Evolutionary conservation across 2,797 vertebrate genomes (phyloP).

Genomic region (Xenopus petersii): DNA sequence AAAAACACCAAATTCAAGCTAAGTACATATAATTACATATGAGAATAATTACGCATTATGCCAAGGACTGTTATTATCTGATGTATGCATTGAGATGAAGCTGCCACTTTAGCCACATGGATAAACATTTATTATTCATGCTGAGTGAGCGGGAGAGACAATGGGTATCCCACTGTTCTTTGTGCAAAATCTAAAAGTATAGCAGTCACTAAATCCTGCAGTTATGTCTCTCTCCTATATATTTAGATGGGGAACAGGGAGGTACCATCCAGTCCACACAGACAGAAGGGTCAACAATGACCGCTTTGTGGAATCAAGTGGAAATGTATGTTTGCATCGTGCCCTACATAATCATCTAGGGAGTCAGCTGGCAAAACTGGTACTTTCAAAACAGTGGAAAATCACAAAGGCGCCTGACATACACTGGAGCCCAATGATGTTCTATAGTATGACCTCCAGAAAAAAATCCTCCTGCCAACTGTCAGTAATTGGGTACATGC

Average conservation of each 20-base stretch:
- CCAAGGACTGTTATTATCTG: slow-evolving; percentile 39
- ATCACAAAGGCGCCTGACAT: too few species aligned
- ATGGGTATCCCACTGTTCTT: background rate
- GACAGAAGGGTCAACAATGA: background rate
- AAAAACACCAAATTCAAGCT: slow-evolving; percentile 23
- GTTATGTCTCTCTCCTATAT: background rate
- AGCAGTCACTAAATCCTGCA: background rate
- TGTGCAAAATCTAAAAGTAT: background rate
- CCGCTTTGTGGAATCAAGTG: background rate
- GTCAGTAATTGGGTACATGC: too few species aligned
- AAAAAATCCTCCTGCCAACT: too few species aligned
- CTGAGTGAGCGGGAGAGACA: background rate
- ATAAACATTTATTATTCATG: slow-evolving; percentile 38
- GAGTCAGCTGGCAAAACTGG: too few species aligned
- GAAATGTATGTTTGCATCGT: background rate
- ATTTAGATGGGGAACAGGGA: background rate
- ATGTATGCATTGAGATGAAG: slow-evolving; percentile 16
- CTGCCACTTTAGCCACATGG: slow-evolving; percentile 33
- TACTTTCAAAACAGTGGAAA: too few species aligned
- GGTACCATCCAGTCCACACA: background rate
- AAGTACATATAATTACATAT: slow-evolving; percentile 27
- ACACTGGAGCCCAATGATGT: too few species aligned
- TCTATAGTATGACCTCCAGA: too few species aligned
- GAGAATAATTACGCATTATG: slow-evolving; percentile 39
- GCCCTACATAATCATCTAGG: too few species aligned